These are phyloP conservation scores for Amblyornis subalaris DNA, from an alignment of 2,113 vertebrate genomes.

Conservation along the genomic window DNA sequence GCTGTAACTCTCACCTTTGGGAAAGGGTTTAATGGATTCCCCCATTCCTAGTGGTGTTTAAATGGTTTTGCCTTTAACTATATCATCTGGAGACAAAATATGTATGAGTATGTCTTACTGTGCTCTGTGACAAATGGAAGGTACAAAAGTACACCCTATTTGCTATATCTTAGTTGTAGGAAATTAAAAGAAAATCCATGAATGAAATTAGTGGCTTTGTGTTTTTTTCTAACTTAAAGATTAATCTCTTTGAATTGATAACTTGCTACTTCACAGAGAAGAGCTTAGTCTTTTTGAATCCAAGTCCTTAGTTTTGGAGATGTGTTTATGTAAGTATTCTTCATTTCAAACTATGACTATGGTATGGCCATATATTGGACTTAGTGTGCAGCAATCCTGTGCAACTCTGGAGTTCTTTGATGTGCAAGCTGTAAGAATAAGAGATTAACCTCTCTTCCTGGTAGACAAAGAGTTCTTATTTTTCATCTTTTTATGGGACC, in stretches of 20 bases:
- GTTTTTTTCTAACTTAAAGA: not conserved
- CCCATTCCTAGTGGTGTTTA: not conserved
- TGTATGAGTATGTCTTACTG: not conserved
- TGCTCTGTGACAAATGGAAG: constrained; percentile 2
- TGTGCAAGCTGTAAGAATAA: not conserved
- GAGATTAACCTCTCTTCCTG: not conserved
- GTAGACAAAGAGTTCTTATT: not conserved
- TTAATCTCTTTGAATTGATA: not conserved
- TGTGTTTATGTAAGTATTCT: not conserved
- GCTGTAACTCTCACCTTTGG: constrained; percentile 11
- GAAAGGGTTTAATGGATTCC: constrained; percentile 24
- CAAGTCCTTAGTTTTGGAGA: not conserved
- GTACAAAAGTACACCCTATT: not conserved
- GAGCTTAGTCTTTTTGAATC: not conserved
- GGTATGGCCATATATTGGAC: not conserved
- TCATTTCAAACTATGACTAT: not conserved
- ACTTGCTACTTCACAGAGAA: not conserved
- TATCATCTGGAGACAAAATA: constrained; percentile 21
- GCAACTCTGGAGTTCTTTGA: not conserved
- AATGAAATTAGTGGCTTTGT: not conserved
- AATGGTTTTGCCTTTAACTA: not conserved
- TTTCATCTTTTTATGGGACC: not conserved
- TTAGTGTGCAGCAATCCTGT: not conserved
- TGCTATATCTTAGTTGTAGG: not conserved
- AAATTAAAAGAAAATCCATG: not conserved